Evolutionary conservation across 2,888 invertebrate genomes (phyloP).

Genomic region (Drosophila glabriapex): DNA sequence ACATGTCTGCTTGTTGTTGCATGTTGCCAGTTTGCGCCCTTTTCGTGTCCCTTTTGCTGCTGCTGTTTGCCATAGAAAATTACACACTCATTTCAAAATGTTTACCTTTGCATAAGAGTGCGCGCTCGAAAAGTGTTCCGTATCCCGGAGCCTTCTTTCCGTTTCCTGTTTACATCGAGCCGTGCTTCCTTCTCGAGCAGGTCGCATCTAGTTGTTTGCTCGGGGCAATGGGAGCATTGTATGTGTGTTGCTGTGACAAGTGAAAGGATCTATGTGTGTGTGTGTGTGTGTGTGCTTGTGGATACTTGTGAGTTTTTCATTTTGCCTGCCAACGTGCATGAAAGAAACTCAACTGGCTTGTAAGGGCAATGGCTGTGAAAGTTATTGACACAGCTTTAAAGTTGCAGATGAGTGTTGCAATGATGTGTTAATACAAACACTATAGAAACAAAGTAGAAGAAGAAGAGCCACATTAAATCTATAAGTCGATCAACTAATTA

Average conservation of each 20-base stretch:
- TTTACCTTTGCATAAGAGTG: slow-evolving; percentile 67
- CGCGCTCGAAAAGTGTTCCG: slow-evolving; percentile 50
- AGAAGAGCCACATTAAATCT: neutral
- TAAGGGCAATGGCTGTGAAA: slow-evolving; percentile 40
- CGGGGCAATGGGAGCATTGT: slow-evolving; percentile 48
- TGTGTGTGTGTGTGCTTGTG: slow-evolving; percentile 31
- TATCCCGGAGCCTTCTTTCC: slow-evolving; percentile 60
- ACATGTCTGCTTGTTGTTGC: slow-evolving; percentile 33
- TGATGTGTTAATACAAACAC: neutral
- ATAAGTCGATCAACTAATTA: neutral
- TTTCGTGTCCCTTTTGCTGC: slow-evolving; percentile 22
- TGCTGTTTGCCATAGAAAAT: slow-evolving; percentile 72
- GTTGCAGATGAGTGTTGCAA: neutral
- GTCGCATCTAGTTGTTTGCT: slow-evolving; percentile 50
- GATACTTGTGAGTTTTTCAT: slow-evolving; percentile 29
- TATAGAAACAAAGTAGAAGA: neutral
- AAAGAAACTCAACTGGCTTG: slow-evolving; percentile 19
- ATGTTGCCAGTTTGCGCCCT: slow-evolving; percentile 38
- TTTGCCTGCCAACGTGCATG: slow-evolving; percentile 11
- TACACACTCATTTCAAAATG: slow-evolving; percentile 75
- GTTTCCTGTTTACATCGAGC: slow-evolving; percentile 72
- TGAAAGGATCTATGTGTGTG: slow-evolving; percentile 61
- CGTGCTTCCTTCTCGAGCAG: slow-evolving; percentile 22
- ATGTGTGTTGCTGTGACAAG: slow-evolving; percentile 53
- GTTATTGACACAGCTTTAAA: slow-evolving; percentile 48